Evolutionary conservation across 2,888 invertebrate species (phyloP), one percentile per base, ranked within the genome.

Genomic region (Autographa pulchrina): DNA sequence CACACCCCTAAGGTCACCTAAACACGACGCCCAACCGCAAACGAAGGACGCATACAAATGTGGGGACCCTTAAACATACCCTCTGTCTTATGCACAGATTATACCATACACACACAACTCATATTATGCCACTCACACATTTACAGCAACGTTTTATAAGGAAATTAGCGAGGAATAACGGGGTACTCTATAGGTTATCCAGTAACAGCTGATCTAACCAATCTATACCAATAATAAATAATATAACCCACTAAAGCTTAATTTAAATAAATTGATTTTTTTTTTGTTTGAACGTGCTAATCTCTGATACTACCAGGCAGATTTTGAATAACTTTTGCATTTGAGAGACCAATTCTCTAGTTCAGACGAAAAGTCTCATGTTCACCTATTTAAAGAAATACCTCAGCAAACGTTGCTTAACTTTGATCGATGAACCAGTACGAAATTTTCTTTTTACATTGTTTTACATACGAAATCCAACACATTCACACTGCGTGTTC

Each of bases 1-100:
- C 20, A 16, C 59, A 20, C 38, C 64, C 20, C 58, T 78, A 81
- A 83, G 84, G 81, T 81, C 84, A 83, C 68, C 75, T 62, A 69
- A 78, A 76, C 79, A 79, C 63, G 69, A 67, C 70, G 62, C 64
- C 68, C 72, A 41, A 65, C 71, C 70, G 62, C 63, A 69, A 62
- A 67, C 84, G 82, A 74, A 83, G 82, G 82, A 74, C 74, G 82
- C 84, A 83, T 83, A 83, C 84, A 79, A 83, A 83, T 83, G 74
- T 58, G 65, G 38, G 58, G 71, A 67, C 68, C 76, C 64, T 75
- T 76, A 66, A 75, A 69, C 81, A 83, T 83, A 75, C 65, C 67
- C 67, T 59, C 54, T 68, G 52, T 68, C 76, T 71, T 68, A 68
- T 62, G 68, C 63, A 66, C 76, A 65, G 68, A 80, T 70, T 79